Conservation (phyloP, 2,113 vertebrate species). For the Clarias batrachus region DNA sequence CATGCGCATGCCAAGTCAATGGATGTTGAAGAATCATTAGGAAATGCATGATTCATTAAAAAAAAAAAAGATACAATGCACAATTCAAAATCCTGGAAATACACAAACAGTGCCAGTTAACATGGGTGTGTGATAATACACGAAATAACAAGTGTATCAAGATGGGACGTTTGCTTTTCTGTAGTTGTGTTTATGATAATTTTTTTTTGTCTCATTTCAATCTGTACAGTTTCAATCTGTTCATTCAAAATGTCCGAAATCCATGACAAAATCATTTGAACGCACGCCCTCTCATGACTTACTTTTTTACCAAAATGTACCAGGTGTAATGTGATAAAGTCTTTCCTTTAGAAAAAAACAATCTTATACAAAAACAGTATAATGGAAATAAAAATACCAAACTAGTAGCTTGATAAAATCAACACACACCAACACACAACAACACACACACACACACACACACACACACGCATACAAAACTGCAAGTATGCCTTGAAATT, state of each 20-base stretch:
- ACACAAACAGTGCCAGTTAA: neutral
- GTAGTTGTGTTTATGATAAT: neutral
- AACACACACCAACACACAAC: slow-evolving; percentile 45
- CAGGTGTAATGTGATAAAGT: slow-evolving; percentile 23
- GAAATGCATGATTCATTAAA: slow-evolving; percentile 34
- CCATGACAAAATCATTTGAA: neutral
- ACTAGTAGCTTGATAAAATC: slow-evolving; percentile 58
- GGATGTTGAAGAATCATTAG: slow-evolving; percentile 45
- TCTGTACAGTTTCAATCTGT: too few relatives aligned
- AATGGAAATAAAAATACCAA: slow-evolving; percentile 56
- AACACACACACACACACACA: too few relatives aligned
- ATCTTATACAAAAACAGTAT: slow-evolving; percentile 57
- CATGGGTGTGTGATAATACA: neutral
- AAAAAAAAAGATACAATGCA: slow-evolving; percentile 46
- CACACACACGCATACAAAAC: slow-evolving; percentile 49
- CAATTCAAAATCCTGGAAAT: neutral
- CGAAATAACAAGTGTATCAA: neutral
- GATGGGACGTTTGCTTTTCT: neutral
- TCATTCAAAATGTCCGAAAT: neutral
- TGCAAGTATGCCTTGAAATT: slow-evolving; percentile 55
- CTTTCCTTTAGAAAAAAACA: slow-evolving; percentile 54
- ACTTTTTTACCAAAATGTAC: neutral
- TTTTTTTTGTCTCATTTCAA: too few relatives aligned
- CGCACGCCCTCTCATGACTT: neutral
- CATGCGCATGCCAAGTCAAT: slow-evolving; percentile 53